Evolutionary conservation across 1,140 invertebrate species (phyloP).

Genomic region (Hyphantria cunea): DNA sequence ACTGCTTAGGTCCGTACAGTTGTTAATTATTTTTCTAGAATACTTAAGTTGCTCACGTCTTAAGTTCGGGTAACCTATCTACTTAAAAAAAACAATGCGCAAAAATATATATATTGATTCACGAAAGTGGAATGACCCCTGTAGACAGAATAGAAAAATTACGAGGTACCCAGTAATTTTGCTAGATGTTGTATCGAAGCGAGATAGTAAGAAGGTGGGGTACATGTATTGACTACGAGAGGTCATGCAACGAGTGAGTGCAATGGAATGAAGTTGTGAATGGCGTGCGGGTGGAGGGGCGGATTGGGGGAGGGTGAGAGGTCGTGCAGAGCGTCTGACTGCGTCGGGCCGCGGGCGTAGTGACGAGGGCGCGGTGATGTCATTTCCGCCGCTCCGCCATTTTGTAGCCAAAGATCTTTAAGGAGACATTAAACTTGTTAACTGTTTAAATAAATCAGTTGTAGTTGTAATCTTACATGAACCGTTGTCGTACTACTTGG

Average conservation of each 20-base stretch:
- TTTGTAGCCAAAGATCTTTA: background rate
- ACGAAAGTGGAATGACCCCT: slow-evolving; percentile 9
- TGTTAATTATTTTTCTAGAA: no score
- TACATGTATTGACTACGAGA: slow-evolving; percentile 46
- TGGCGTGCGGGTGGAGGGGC: slow-evolving; percentile 43
- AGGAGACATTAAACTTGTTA: background rate
- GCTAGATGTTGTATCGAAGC: slow-evolving; percentile 11
- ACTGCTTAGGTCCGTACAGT: no score
- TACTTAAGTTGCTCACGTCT: no score
- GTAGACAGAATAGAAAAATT: background rate
- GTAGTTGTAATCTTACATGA: background rate
- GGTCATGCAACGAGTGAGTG: slow-evolving; percentile 53
- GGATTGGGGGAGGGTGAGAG: slow-evolving; percentile 29
- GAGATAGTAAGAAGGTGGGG: slow-evolving; percentile 23
- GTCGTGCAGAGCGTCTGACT: slow-evolving; percentile 19
- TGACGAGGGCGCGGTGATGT: slow-evolving; percentile 55
- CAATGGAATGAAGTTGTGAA: slow-evolving; percentile 66
- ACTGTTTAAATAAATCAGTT: background rate
- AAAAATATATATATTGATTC: slow-evolving; percentile 16
- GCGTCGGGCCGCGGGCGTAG: slow-evolving; percentile 34
- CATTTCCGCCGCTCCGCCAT: slow-evolving; percentile 65
- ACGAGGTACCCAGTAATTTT: background rate
- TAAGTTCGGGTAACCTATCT: no score
- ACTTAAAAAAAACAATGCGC: slow-evolving; percentile 2
- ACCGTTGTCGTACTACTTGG: no score